A percentile compares a stretch with the other conserved stretches of the same genome.
phyloP scores from a whole-genome alignment of 2,888 invertebrate genomes.

The Zaprionus lineosus region DNA sequence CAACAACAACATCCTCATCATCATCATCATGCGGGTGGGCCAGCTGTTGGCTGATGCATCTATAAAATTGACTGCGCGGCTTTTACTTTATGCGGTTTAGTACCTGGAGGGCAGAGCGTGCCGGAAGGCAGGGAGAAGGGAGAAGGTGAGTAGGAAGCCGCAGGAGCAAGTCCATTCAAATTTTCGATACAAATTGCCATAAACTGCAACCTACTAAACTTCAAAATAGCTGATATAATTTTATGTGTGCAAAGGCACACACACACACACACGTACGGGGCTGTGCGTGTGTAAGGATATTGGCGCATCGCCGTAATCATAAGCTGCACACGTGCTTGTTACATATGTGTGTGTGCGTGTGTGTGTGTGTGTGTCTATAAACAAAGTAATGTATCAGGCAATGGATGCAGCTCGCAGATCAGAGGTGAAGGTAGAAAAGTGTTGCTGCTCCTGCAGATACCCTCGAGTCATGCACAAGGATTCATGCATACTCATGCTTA shows the following conservation, averaged over 20 bases:
- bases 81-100: too few relatives aligned
- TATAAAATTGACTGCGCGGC: not conserved
- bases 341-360: too few relatives aligned
- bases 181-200: conserved; percentile 21
- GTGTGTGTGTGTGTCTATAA: too few relatives aligned
- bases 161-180: conserved; percentile 9
- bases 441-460: conserved; percentile 4
- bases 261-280: too few relatives aligned
- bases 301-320: conserved; percentile 49
- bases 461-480: too few relatives aligned
- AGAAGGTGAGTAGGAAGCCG: not conserved
- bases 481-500: too few relatives aligned
- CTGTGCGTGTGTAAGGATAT: conserved; percentile 3
- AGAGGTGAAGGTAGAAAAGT: too few relatives aligned
- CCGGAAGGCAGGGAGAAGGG: too few relatives aligned
- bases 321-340: conserved; percentile 57
- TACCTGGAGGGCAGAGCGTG: too few relatives aligned
- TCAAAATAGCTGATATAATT: conserved; percentile 1
- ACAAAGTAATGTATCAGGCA: conserved; percentile 30
- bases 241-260: too few relatives aligned
- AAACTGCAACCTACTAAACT: conserved; percentile 19
- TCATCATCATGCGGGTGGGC: too few relatives aligned
- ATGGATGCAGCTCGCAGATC: conserved; percentile 26
- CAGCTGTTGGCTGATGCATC: conserved; percentile 4
- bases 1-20: conserved; percentile 17